Evolutionary conservation across 2,888 invertebrate species (phyloP).

Genomic region (Formica aserva): DNA sequence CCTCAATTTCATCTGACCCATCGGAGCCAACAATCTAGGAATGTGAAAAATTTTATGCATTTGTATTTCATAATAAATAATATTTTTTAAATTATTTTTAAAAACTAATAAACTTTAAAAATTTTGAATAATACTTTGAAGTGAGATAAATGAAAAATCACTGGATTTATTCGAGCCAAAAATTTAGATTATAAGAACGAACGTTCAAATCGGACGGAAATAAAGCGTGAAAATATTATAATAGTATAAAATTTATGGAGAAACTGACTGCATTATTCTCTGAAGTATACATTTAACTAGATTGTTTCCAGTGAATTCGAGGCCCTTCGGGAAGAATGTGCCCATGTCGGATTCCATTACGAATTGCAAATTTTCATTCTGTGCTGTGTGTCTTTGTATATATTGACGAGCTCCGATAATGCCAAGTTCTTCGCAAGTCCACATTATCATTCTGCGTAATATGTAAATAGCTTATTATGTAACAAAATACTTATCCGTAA

Average conservation of each 20-base stretch:
- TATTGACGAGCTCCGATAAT: slow-evolving; percentile 90
- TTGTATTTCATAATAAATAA: not conserved
- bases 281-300: slow-evolving; percentile 89
- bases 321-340: slow-evolving; percentile 91
- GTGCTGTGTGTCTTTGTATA: slow-evolving; percentile 87
- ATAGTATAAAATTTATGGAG: not conserved
- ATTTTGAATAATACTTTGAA: not conserved
- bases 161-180: not conserved
- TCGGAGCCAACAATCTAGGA: slow-evolving; percentile 88
- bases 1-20: slow-evolving; percentile 89
- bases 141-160: not conserved
- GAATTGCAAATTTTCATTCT: slow-evolving; percentile 89
- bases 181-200: not conserved
- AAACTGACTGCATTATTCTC: slow-evolving; percentile 88
- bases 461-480: not conserved
- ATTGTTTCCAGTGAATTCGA: slow-evolving; percentile 89
- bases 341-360: slow-evolving; percentile 95
- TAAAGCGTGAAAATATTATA: slow-evolving; percentile 9
- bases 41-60: slow-evolving; percentile 23
- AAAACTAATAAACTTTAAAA: not conserved
- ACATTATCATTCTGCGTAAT: slow-evolving; percentile 89
- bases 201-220: not conserved
- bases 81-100: not conserved
- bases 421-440: slow-evolving; percentile 94
- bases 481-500: not conserved